Base-by-base conservation (phyloP, 2,888 invertebrate genomes). In the Dolomedes plantarius region DNA sequence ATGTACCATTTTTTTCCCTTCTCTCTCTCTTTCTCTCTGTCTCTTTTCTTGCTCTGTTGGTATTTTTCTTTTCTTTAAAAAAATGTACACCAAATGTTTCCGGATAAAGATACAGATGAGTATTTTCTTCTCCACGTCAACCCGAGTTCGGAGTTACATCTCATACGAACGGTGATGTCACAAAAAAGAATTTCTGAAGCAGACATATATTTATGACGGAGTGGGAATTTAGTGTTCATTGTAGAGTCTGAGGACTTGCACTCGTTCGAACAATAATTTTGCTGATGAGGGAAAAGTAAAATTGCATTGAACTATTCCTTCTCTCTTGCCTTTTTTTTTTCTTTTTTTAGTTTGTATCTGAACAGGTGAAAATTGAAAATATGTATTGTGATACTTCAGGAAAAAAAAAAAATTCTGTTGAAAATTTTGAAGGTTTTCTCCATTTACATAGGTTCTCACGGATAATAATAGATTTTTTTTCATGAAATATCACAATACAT, bases 121-220 rank as follows among this genome's bases (percentile, higher is more conserved):
- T 19, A 23, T 56, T 56, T 23, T 56, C 23, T 56, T 56, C 16
- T 23, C n/a, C 5, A 3, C 36, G 62, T 11, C 74, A 27, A 36
- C 31, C 32, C 27, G 36, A 39, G 27, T 39, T 62, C 28, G 9
- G 56, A 62, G 29, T 71, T 78, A 62, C 19, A 46, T 16, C 36
- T 68, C n/a, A n/a, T 46, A 31, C 31, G 31, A 39, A 39, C 50
- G 23, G 46, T 71, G 39, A 71, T 71, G 28, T 62, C 29, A 64
- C 62, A 71, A 69, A 56, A n/a, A 56, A 62, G 32, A 68, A 77
- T 41, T 62, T 71, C 78, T 64, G 69, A 71, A 71, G 71, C 19
- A 11, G 50, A 2, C n/a, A n/a, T 32, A 13, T 31, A 78, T 71
- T 78, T 71, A 78, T 78, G 78, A 16, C 29, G 23, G n/a, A 16